A percentile compares a stretch with the other conserved stretches of the same genome.
phyloP scores from a whole-genome alignment of 2,797 vertebrate species.

The Falco rusticolus region DNA sequence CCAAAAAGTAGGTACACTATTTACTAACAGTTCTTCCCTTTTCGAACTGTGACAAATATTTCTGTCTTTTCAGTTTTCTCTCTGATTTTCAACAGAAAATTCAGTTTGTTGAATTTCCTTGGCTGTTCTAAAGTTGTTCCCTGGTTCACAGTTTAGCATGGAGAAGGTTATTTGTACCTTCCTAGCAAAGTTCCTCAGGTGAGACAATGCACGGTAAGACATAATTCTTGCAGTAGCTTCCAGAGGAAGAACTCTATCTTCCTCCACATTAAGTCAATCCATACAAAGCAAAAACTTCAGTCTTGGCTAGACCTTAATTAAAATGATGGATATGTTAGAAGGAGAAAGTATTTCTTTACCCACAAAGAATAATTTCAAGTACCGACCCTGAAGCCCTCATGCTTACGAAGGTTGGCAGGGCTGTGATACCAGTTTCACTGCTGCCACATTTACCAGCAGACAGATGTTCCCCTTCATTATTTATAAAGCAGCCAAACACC shows the following conservation, averaged over 20 bases:
- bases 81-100: neutral
- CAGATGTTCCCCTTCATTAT: constrained; percentile 28
- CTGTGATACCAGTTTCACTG: neutral
- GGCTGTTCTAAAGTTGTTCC: neutral
- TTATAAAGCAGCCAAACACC: neutral
- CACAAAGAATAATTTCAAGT: neutral
- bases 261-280: neutral
- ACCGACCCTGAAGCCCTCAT: neutral
- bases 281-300: neutral
- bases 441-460: neutral
- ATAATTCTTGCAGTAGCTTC: neutral
- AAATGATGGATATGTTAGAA: neutral
- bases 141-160: neutral
- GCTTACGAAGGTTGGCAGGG: neutral
- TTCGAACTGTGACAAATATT: neutral
- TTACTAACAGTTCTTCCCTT: neutral
- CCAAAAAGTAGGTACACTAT: neutral
- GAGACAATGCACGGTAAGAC: neutral
- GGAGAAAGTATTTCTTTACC: neutral
- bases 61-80: neutral
- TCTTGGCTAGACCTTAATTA: neutral
- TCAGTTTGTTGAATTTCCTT: neutral
- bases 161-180: neutral
- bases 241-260: neutral
- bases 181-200: neutral